A percentile compares a stretch with the other conserved stretches of the same genome.
These are phyloP conservation scores for Philaenus spumarius DNA, from an alignment of 1,140 invertebrate species.

Conservation along the genomic window DNA sequence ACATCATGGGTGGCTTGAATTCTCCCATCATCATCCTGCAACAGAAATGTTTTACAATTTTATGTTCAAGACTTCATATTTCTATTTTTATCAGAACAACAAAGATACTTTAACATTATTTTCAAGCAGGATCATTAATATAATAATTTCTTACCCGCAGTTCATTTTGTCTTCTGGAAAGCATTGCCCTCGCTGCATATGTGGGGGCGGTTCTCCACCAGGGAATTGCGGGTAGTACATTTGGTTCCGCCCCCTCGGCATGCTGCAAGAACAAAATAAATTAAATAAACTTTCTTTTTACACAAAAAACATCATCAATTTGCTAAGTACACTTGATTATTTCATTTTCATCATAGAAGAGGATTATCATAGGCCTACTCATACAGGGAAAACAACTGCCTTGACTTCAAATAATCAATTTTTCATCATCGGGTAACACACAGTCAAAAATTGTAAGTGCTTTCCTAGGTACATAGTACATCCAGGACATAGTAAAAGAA, in stretches of 20 bases:
- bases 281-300: too few relatives aligned
- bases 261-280: conserved; percentile 27
- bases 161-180: conserved; percentile 33
- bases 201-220: conserved; percentile 27
- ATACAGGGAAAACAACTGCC: neutral
- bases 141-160: conserved; percentile 25
- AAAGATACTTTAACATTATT: neutral
- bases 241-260: conserved; percentile 35
- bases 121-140: neutral
- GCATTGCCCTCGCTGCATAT: conserved; percentile 30
- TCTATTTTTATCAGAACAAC: neutral
- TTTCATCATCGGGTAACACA: too few relatives aligned
- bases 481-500: too few relatives aligned
- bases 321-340: too few relatives aligned
- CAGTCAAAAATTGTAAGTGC: too few relatives aligned
- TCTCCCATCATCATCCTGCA: conserved; percentile 43
- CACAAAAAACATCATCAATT: too few relatives aligned
- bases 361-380: neutral
- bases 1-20: conserved; percentile 46
- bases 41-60: neutral
- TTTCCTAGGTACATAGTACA: too few relatives aligned
- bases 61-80: neutral
- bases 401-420: too few relatives aligned
- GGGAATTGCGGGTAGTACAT: conserved; percentile 35
- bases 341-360: too few relatives aligned